These are phyloP conservation scores for Temnothorax unifasciatus DNA, from an alignment of 2,888 invertebrate species.

Conservation along the genomic window DNA sequence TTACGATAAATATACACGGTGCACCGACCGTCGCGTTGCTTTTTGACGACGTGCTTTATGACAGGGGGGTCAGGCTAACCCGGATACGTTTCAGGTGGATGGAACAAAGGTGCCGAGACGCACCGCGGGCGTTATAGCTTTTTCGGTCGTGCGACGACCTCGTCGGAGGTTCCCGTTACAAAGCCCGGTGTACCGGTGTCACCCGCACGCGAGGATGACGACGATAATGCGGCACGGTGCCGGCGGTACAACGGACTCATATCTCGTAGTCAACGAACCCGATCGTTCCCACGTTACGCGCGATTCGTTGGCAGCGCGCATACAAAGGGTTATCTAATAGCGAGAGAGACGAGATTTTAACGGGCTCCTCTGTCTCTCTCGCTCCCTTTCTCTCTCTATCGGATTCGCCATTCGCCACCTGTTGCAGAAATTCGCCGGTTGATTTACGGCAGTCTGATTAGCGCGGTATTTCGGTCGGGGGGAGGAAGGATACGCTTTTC, in stretches of 20 bases:
- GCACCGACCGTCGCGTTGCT: no score
- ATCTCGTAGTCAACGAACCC: slow-evolving; percentile 1
- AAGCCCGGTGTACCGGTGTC: not conserved
- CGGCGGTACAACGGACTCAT: not conserved
- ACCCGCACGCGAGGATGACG: slow-evolving; percentile 30
- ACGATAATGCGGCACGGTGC: slow-evolving; percentile 20
- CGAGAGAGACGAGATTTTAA: slow-evolving; percentile 51
- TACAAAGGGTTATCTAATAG: slow-evolving; percentile 37
- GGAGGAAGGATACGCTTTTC: slow-evolving; percentile 5
- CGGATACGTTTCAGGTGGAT: not conserved
- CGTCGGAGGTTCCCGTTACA: slow-evolving; percentile 26
- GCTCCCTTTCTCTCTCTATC: slow-evolving; percentile 47
- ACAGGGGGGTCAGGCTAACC: not conserved
- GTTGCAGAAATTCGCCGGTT: slow-evolving; percentile 66
- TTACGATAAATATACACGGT: not conserved
- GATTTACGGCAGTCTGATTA: slow-evolving; percentile 62
- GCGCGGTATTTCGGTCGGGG: not conserved
- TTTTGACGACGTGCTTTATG: slow-evolving; percentile 1
- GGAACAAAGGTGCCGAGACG: not conserved
- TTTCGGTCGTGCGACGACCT: slow-evolving; percentile 42
- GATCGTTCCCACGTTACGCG: slow-evolving; percentile 12
- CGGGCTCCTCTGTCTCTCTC: not conserved
- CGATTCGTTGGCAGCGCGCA: slow-evolving; percentile 61
- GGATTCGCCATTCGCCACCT: slow-evolving; percentile 71
- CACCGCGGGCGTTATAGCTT: not conserved